Base-by-base conservation (phyloP, 2,888 invertebrate genomes). In the Orthonychiurus folsomi region DNA sequence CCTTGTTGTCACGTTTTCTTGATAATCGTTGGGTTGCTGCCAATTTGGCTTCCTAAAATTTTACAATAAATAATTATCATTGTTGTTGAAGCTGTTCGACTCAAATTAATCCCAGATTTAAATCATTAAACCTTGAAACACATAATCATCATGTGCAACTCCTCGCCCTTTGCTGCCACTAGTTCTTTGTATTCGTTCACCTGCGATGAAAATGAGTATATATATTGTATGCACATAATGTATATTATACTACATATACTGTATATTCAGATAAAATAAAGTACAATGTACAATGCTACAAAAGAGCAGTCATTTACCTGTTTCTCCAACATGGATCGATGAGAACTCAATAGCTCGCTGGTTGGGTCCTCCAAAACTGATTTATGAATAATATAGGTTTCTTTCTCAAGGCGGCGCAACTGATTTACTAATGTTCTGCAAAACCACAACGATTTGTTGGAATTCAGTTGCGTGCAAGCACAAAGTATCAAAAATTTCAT, bases 131-230 rank as follows among this genome's bases (percentile, higher is more conserved):
- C 71, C 74, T 92, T 90, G 79, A 89, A 90, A 76, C 91, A 94
- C 70, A 91, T 89, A 71, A 97, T 84, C 88, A 94, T 92, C 79
- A 94, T 92, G 75, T 94, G 91, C 60, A 97, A 80, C 76, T 97
- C 94, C 76, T 96, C 95, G 66, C 93, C 93, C 70, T 89, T 85
- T 0, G 86, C 85, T 75, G 86, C 87, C 28, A 96, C 83, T 70
- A 87, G 85, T 74, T 91, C 92, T 77, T 96, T 97, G 76, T 89
- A 91, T 72, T 91, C 89, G 74, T 88, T 85, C 66, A 94, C 88
- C 80, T 87, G 67, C n/a, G 64, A 61, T 20, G 48, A 48, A 48
- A n/a, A 15, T 15, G 12, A 15, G n/a, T 48, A 15, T 15, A 48
- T 48, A 12, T n/a, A 12, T 48, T 48, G 48, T 48, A 48, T 15